A percentile compares a stretch with the other conserved stretches of the same genome.
Evolutionary conservation across 2,888 invertebrate genomes (phyloP).

Genomic region (Mongoloraphidia duomilia): DNA sequence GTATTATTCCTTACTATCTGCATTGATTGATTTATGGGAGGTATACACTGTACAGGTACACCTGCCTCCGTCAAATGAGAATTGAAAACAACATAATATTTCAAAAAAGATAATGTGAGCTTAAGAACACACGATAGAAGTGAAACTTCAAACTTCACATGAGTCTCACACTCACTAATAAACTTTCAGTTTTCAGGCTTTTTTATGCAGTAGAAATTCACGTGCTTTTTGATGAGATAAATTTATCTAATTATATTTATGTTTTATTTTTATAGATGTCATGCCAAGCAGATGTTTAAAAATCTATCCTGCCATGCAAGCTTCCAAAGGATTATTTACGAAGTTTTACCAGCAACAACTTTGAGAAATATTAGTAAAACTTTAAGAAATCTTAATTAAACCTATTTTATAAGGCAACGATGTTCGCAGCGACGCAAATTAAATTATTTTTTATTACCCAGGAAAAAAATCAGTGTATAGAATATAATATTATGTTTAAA

Average conservation of each 20-base stretch:
- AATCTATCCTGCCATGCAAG: constrained; percentile 55
- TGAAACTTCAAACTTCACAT: no score
- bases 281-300: constrained; percentile 65
- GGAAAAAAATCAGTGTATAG: no score
- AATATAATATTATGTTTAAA: no score
- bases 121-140: no score
- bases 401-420: no score
- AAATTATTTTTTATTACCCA: no score
- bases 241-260: not conserved
- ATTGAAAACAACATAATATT: no score
- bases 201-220: not conserved
- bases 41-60: not conserved
- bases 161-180: no score
- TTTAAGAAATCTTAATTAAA: constrained; percentile 40
- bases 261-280: constrained; percentile 33
- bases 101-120: no score
- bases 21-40: not conserved
- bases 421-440: no score
- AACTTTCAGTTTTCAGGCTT: not conserved
- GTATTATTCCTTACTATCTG: no score
- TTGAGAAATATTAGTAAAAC: constrained; percentile 75
- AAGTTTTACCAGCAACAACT: constrained; percentile 63
- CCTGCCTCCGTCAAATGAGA: no score
- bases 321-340: constrained; percentile 62
- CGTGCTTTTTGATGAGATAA: not conserved